Base-by-base conservation (phyloP, 2,797 vertebrate genomes). In the Danio jaintianensis region DNA sequence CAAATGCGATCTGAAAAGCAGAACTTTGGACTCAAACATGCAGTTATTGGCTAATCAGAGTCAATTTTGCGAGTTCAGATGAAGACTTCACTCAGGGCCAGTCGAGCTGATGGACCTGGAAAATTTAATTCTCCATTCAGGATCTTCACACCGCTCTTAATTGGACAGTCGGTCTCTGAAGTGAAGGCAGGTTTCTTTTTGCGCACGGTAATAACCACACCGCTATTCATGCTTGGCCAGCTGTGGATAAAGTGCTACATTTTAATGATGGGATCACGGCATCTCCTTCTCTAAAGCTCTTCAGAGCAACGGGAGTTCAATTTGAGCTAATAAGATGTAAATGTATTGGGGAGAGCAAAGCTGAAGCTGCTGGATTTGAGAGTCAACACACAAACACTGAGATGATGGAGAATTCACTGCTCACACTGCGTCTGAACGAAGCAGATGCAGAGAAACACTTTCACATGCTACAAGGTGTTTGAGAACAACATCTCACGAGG, bases 321-420 rank as follows among this genome's bases (percentile, higher is more conserved):
- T 78, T 22, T 69, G 64, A 69, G 55, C n/a, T 78, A 78, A 69
- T 69, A 68, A 69, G 66, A 78, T 78, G 76, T 69, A 69, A 78
- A 78, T 78, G 53, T 61, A 78, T 59, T 61, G 43, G 22, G 42
- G 53, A 59, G 55, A 69, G 10, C 6, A 55, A 15, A 68, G 64
- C n/a, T 13, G 5, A 20, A 63, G 11, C 4, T 20, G 45, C 10
- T 58, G 40, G 45, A n/a, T n/a, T n/a, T n/a, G n/a, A 67, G 67
- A 48, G 70, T 29, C 75, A 47, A 66, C 15, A 64, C 50, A 8
- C 12, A 47, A 43, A 64, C 61, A 20, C 50, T 20, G 18, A 22
- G 18, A 56, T 56, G 38, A 20, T 56, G 29, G 29, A 29, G 29
- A 56, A 71, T 6, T 15, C 38, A 71, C n/a, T 42, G 13, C n/a